Evolutionary conservation across 2,888 invertebrate genomes (phyloP), one percentile per base, ranked within the genome.

Genomic region (Junonia oenone): DNA sequence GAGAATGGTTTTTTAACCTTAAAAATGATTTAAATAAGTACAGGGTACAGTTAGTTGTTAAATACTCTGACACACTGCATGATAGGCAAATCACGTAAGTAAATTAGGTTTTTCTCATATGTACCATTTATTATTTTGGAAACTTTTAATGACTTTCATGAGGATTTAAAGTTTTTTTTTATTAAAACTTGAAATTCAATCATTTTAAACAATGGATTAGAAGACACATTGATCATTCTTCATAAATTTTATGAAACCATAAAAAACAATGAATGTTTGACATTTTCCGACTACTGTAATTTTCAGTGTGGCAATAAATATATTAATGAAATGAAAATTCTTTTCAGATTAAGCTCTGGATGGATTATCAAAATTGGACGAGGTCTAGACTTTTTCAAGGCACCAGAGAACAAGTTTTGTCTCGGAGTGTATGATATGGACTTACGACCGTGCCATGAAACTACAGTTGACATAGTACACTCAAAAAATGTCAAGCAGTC

Each of bases 361-460:
- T 98, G 97, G 95, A 93, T 97, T 22, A 94, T 98, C 51, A 97
- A 98, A 91, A 97, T 98, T 63, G 98, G 98, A 4, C 91, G 98
- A 69, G 98, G 98, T 0, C 80, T 98, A 56, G 97, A 98, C 76
- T 95, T 95, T 71, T 98, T 95, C 77, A 97, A 96, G 81, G 86
- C 94, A 0, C 91, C 95, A 0, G 92, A 93, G 19, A 92, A 93
- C 61, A 95, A 95, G 71, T 94, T 95, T 73, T 92, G 92, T 22
- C 78, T 98, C 0, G 98, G 98, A 1, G 91, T 92, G 48, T 94
- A 91, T 69, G 97, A 98, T 73, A 91, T 94, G 69, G 95, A 96
- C 69, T 91, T 97, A 40, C 85, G 98, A 59, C 93, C 91, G 5
- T 98, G 98, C 73, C 93, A 94, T 66, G 95, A 96, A 78, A 98